Base-by-base conservation (phyloP, 2,113 vertebrate genomes). In the Sardina pilchardus region DNA sequence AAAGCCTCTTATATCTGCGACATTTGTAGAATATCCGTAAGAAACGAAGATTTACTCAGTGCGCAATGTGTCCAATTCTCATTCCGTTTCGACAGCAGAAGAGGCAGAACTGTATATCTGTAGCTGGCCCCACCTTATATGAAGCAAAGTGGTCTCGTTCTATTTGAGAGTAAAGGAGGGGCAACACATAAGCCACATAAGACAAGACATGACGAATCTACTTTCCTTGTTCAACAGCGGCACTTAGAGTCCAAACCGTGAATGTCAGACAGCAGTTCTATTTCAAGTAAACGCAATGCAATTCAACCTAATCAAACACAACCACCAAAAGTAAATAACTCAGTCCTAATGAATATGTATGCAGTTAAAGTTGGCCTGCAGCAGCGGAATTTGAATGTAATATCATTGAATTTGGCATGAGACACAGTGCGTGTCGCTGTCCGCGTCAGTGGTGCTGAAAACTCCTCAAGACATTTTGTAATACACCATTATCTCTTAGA, bases 201-300 rank as follows among this genome's bases (percentile, higher is more conserved):
- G 53, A 21, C 53, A 21, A 56, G 19, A 24, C 48, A 53, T 16
- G 21, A 24, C 21, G 21, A 56, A 24, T 21, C 19, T 6, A 56
- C 53, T 81, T 85, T 71, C 44, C 24, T 44, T 47, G 84, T 81
- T 84, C 84, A 88, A 88, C 84, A 88, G 87, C 82, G 87, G 84
- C 87, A 34, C 87, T 88, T 80, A 59, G 82, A 83, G 87, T 84
- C 83, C 82, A 84, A 67, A 85, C 19, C 19, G 6, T 24, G 53
- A 21, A 56, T 56, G 53, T 56, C 53, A 56, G 19, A 56, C 19
- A 24, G 3, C 53, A 56, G 17, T 19, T 21, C 50, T 56, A 19
- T 56, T 56, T 21, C 6, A 24, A 56, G 19, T 56, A 19, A 56
- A 56, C 53, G 53, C 19, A 24, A 56, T 24, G 53, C 19, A 21